Base-by-base conservation (phyloP, 2,113 vertebrate species). In the Nipponia nippon region DNA sequence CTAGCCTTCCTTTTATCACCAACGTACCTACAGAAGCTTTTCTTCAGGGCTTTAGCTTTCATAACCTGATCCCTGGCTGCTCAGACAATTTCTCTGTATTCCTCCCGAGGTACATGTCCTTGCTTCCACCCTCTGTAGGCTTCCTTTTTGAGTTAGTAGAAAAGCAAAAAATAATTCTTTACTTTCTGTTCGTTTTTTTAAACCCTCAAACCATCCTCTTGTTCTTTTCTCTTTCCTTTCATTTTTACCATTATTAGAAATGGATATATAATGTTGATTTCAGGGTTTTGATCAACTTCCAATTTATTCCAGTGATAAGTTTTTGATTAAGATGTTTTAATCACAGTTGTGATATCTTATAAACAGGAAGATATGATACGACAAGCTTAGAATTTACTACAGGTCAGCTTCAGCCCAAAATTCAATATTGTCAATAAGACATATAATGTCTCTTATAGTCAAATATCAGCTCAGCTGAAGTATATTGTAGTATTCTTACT, bases 351-450 rank as follows among this genome's bases (percentile, higher is more conserved):
- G 16, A 0, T 75, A 8, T 32, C 7, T 82, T 36, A 50, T 21
- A 65, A 75, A 61, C 11, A 29, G 5, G 2, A 66, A 65, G 4
- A 52, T 61, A 52, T 82, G 13, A 13, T 38, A 32, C 0, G 0
- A 46, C 3, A 44, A 20, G 4, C 10, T 53, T 36, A 52, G 40
- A 81, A 58, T 65, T 55, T 70, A n/a, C 9, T 22, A 13, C 9
- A 50, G 15, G 5, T n/a, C 17, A 82, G 3, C 30, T 75, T 66
- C 30, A 83, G 47, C 25, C 3, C 26, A 22, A 61, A 59, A 61
- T 78, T 49, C 38, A 19, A 2, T 47, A 7, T 8, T 47, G 1
- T 22, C 27, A 78, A 6, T 38, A 70, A 19, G 3, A 25, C 5
- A 4, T 19, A 10, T 50, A 72, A 10, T 23, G 10, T 79, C 10